Evolutionary conservation across 2,888 invertebrate genomes (phyloP).

Genomic region (Caenorhabditis uteleia): DNA sequence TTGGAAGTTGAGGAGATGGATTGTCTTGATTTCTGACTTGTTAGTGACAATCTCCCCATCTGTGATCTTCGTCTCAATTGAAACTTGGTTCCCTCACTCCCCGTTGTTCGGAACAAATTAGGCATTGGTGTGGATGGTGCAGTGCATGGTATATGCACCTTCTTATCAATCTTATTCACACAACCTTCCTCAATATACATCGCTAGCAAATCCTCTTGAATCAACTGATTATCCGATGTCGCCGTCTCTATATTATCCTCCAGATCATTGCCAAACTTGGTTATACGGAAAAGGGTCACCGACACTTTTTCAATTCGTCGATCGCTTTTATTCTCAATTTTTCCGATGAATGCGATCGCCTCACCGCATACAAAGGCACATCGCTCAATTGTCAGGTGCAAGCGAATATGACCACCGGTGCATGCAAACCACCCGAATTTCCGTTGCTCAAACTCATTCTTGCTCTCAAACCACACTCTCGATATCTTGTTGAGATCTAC

Average conservation of each 20-base stretch:
- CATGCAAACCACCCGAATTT: conserved; percentile 63
- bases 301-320: conserved; percentile 57
- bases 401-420: conserved; percentile 58
- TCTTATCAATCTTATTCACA: conserved; percentile 57
- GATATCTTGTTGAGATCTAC: conserved; percentile 54
- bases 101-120: conserved; percentile 12
- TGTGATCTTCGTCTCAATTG: conserved; percentile 39
- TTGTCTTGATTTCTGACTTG: conserved; percentile 28
- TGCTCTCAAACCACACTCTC: conserved; percentile 42
- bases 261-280: conserved; percentile 38
- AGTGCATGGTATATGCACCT: conserved; percentile 55
- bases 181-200: conserved; percentile 61
- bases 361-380: conserved; percentile 61
- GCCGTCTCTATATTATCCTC: conserved; percentile 33
- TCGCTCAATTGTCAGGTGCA: conserved; percentile 49
- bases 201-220: conserved; percentile 61
- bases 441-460: conserved; percentile 38
- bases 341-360: conserved; percentile 52
- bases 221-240: conserved; percentile 41
- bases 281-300: conserved; percentile 44
- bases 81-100: conserved; percentile 31
- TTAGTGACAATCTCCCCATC: conserved; percentile 33
- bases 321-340: conserved; percentile 61
- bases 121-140: conserved; percentile 31
- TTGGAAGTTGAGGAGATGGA: conserved; percentile 32